Conservation (phyloP, 2,797 vertebrate genomes). For the Calcarius lapponicus region DNA sequence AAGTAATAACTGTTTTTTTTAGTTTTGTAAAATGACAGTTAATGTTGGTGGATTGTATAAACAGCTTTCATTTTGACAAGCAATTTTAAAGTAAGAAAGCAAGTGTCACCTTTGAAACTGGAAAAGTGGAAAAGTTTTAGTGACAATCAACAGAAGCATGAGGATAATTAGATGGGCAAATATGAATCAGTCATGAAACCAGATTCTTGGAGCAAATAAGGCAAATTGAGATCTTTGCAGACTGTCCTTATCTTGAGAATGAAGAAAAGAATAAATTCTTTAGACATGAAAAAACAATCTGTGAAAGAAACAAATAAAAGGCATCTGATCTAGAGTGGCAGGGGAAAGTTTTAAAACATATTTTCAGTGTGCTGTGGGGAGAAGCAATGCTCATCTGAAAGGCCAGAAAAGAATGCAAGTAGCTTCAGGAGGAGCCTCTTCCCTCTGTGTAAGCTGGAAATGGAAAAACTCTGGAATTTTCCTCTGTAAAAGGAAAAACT, state of each 20-base stretch:
- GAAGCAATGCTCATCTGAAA: not conserved
- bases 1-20: not conserved
- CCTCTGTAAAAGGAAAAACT: not conserved
- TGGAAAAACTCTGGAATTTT: not conserved
- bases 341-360: not conserved
- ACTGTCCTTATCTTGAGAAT: not conserved
- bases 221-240: not conserved
- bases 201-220: not conserved
- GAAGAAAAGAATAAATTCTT: not conserved
- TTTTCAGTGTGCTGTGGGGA: not conserved
- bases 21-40: not conserved
- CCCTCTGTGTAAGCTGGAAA: not conserved
- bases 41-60: not conserved
- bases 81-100: not conserved
- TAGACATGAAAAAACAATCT: not conserved
- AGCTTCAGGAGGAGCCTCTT: not conserved
- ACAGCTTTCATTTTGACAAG: not conserved
- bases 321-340: not conserved
- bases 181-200: not conserved
- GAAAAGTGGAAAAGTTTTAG: not conserved
- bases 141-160: not conserved
- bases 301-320: not conserved
- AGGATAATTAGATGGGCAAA: not conserved
- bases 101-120: not conserved
- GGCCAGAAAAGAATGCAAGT: not conserved